phyloP scores from a whole-genome alignment of 2,888 invertebrate genomes.

The Taenaris catops region DNA sequence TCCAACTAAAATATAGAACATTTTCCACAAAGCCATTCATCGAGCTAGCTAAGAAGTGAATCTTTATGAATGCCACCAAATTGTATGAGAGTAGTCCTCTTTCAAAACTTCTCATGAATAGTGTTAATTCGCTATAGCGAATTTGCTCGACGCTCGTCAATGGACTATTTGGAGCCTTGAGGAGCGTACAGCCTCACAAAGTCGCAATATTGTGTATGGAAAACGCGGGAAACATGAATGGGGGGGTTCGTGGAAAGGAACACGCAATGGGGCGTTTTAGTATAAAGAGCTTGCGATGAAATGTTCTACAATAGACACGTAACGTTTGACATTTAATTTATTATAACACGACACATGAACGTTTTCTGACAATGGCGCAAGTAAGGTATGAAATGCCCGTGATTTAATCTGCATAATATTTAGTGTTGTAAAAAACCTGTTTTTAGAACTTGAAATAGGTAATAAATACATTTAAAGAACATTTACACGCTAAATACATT shows the following conservation, averaged over 20 bases:
- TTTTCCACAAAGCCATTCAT: slow-evolving; percentile 71
- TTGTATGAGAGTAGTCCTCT: slow-evolving; percentile 79
- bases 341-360: too few relatives aligned
- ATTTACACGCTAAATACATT: too few relatives aligned
- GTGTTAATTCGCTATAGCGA: slow-evolving; percentile 80
- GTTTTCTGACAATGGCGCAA: too few relatives aligned
- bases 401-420: too few relatives aligned
- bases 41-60: slow-evolving; percentile 69
- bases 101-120: slow-evolving; percentile 77
- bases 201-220: slow-evolving; percentile 74
- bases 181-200: slow-evolving; percentile 56
- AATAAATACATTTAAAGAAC: too few relatives aligned
- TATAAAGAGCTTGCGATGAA: slow-evolving; percentile 36
- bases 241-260: slow-evolving; percentile 43
- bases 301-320: slow-evolving; percentile 29
- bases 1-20: slow-evolving; percentile 58
- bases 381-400: too few relatives aligned
- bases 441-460: too few relatives aligned
- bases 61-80: slow-evolving; percentile 79
- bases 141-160: slow-evolving; percentile 74
- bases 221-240: slow-evolving; percentile 73
- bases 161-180: slow-evolving; percentile 74
- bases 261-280: slow-evolving; percentile 52
- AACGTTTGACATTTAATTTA: slow-evolving; percentile 25
- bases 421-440: too few relatives aligned